phyloP scores from a whole-genome alignment of 2,113 vertebrate species.

The Cettia cetti region DNA sequence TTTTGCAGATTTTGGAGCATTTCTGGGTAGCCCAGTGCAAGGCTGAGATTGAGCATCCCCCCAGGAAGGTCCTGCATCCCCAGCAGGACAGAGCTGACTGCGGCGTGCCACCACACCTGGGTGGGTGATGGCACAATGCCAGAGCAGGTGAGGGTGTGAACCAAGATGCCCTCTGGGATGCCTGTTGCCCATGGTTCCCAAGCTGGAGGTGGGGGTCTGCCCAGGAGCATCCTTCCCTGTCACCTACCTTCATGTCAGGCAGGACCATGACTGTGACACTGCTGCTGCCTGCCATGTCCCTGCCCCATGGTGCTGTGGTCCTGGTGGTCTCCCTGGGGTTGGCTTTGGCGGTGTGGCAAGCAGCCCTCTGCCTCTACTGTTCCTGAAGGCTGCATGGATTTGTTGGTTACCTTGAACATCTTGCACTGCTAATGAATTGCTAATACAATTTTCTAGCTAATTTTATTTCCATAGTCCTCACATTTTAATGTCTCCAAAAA shows the following conservation, averaged over 20 bases:
- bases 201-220: neutral
- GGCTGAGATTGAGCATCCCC: neutral
- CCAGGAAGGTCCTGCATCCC: neutral
- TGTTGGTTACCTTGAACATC: neutral
- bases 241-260: neutral
- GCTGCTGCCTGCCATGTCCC: neutral
- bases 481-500: conserved; percentile 70
- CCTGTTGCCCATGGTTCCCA: accelerated
- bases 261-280: accelerated
- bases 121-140: no score
- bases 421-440: conserved; percentile 73
- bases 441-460: conserved; percentile 77
- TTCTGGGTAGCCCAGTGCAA: neutral
- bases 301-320: accelerated
- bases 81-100: neutral
- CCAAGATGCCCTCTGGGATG: accelerated
- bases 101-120: accelerated
- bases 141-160: accelerated
- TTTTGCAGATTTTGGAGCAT: neutral
- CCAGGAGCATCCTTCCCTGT: neutral
- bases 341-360: neutral
- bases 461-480: conserved; percentile 74
- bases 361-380: neutral
- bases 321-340: neutral
- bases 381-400: neutral